A percentile compares a stretch with the other conserved stretches of the same genome.
Evolutionary conservation across 2,113 vertebrate genomes (phyloP).

Genomic region (Barnardius zonarius): DNA sequence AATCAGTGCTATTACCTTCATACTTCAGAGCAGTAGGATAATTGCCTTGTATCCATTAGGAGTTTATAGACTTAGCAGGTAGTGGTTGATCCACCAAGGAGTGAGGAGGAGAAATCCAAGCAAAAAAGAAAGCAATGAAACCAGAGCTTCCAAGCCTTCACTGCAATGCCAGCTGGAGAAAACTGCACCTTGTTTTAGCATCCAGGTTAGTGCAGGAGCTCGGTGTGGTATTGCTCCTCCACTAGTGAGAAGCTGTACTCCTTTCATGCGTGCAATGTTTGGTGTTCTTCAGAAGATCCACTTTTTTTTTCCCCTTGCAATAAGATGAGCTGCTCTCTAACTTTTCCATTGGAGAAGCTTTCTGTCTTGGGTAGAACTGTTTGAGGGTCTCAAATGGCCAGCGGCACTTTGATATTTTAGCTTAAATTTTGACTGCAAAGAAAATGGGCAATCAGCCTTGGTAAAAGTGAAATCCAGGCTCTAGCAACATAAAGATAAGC

Average conservation of each 20-base stretch:
- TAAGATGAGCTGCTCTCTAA: background rate
- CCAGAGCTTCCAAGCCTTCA: background rate
- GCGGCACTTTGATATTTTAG: background rate
- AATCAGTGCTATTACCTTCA: background rate
- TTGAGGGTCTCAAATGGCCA: background rate
- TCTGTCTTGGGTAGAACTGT: background rate
- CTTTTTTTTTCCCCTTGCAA: background rate
- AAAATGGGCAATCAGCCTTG: background rate
- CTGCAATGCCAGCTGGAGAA: background rate
- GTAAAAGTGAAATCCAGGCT: background rate
- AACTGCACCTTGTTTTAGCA: background rate
- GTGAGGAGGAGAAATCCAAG: fast-evolving
- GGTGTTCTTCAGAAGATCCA: background rate
- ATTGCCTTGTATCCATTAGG: background rate
- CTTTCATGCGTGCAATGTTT: fast-evolving
- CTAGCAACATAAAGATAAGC: background rate
- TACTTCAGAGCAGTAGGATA: background rate
- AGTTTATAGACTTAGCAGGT: background rate
- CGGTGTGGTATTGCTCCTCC: background rate
- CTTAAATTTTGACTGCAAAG: background rate
- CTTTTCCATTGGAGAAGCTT: background rate
- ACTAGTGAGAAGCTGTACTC: background rate
- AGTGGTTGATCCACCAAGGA: background rate
- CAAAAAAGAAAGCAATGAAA: background rate
- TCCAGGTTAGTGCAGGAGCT: background rate